These are phyloP conservation scores for Sula dactylatra DNA, from an alignment of 2,113 vertebrate genomes.

Conservation along the genomic window DNA sequence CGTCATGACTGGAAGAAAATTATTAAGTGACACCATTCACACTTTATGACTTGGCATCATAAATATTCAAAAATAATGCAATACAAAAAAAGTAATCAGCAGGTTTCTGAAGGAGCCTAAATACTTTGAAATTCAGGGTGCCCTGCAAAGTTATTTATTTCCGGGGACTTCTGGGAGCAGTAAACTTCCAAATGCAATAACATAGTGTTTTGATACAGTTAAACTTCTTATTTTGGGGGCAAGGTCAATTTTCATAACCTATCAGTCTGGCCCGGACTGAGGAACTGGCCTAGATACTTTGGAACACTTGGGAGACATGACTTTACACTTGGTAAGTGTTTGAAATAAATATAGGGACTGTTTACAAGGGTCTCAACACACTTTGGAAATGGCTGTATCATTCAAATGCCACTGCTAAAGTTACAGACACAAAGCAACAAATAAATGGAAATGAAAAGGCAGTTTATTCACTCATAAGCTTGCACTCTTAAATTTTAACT, in stretches of 20 bases:
- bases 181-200: neutral
- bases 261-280: neutral
- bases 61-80: neutral
- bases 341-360: neutral
- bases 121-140: neutral
- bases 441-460: neutral
- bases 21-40: neutral
- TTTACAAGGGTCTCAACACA: neutral
- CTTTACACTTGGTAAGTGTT: neutral
- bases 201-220: neutral
- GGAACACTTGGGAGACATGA: neutral
- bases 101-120: neutral
- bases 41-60: neutral
- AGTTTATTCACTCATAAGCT: neutral
- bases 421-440: neutral
- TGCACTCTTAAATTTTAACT: neutral
- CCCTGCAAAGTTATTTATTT: neutral
- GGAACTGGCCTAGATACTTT: neutral
- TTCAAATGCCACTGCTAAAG: neutral
- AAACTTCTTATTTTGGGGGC: neutral
- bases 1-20: neutral
- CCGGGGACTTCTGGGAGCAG: neutral
- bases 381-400: neutral
- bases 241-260: neutral
- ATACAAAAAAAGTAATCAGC: neutral